These are phyloP conservation scores for Troides oblongomaculatus DNA, from an alignment of 2,888 invertebrate genomes.

Conservation along the genomic window DNA sequence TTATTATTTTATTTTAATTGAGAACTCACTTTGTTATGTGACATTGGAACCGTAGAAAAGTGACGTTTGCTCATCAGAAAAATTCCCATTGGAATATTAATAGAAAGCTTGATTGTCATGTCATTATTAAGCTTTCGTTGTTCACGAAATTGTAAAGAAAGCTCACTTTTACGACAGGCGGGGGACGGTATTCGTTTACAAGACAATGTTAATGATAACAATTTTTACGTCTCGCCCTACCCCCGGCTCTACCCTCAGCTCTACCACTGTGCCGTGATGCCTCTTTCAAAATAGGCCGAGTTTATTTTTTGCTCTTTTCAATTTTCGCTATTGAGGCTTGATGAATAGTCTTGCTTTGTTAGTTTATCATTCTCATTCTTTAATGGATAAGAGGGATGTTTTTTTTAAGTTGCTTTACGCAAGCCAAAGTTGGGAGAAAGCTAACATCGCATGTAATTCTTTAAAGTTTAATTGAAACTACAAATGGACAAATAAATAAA, in stretches of 20 bases:
- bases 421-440: neutral
- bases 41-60: no score
- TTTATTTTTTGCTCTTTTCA: conserved; percentile 36
- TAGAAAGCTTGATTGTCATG: neutral
- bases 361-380: conserved; percentile 36
- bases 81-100: no score
- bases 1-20: no score
- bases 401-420: conserved; percentile 6
- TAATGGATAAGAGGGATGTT: conserved; percentile 22
- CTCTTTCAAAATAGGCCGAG: conserved; percentile 30
- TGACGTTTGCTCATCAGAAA: no score
- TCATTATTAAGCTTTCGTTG: conserved; percentile 36
- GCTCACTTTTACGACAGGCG: conserved; percentile 46
- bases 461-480: no score
- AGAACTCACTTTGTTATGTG: no score
- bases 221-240: conserved; percentile 45
- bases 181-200: conserved; percentile 46
- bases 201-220: conserved; percentile 54
- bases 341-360: conserved; percentile 39
- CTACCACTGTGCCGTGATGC: conserved; percentile 10
- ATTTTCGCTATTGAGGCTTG: conserved; percentile 38
- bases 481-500: no score
- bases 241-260: conserved; percentile 13
- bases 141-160: conserved; percentile 44
- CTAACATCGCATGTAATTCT: no score